phyloP scores from a whole-genome alignment of 2,888 invertebrate genomes.

The Lepeophtheirus nordmannii region DNA sequence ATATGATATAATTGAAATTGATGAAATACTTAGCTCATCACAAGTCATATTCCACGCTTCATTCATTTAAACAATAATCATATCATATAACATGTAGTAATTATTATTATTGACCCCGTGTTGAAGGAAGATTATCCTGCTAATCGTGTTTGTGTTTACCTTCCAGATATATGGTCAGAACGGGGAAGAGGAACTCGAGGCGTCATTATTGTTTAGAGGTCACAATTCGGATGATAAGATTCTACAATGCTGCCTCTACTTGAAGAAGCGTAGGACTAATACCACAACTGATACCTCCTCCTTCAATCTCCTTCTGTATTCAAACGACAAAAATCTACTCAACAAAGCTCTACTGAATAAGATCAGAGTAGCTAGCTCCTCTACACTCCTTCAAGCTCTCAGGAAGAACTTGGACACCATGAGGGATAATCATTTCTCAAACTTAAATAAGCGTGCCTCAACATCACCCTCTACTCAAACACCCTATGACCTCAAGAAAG shows the following conservation, averaged over 20 bases:
- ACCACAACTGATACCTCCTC: too few relatives aligned
- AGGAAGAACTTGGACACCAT: neutral
- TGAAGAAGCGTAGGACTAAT: neutral
- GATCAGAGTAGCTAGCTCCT: neutral
- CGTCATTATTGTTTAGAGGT: neutral
- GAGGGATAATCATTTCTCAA: too few relatives aligned
- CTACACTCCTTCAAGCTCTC: neutral
- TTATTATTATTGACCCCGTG: too few relatives aligned
- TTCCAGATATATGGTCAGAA: neutral
- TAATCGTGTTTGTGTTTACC: slow-evolving; percentile 33
- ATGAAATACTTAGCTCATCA: too few relatives aligned
- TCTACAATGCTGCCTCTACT: neutral
- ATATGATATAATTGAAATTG: too few relatives aligned
- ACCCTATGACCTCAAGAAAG: neutral
- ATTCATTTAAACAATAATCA: too few relatives aligned
- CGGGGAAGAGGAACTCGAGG: neutral
- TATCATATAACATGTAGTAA: too few relatives aligned
- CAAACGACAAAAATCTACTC: neutral
- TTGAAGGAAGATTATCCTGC: too few relatives aligned
- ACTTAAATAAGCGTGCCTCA: too few relatives aligned
- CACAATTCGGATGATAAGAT: neutral
- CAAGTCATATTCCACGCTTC: too few relatives aligned
- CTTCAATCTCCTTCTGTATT: neutral
- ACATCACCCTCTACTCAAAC: neutral
- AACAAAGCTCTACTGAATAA: neutral